Evolutionary conservation across 2,797 vertebrate species (phyloP), one percentile per base, ranked within the genome.

Genomic region (Crocodylus rhombifer): DNA sequence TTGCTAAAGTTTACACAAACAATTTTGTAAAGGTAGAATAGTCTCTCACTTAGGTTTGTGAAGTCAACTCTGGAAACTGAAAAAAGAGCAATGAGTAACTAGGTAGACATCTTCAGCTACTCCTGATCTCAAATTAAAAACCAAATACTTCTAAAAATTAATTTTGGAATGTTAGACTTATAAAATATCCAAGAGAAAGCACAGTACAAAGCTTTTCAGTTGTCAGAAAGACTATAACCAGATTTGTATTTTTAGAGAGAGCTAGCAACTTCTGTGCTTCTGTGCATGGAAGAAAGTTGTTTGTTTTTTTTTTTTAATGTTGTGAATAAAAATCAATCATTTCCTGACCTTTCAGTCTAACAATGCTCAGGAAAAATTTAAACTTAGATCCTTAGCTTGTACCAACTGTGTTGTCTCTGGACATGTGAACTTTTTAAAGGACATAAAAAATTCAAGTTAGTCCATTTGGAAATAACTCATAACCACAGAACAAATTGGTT

Each of bases 101-200:
- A 80, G 58, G 87, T 56, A 60, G 3, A 90, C 93, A 64, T 87
- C 25, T 61, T 62, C 25, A 91, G 85, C 61, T 51, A 33, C 80
- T 90, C 71, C 63, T 95, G 92, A 91, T 80, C 94, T 97, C 94
- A 96, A 89, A 73, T 64, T 84, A n/a, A 57, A 95, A 81, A 86
- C 63, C 3, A 13, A 81, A 5, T 6, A 30, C 0, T 26, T 33
- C 87, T 58, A 60, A 26, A 80, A 78, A 74, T 9, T 0, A 76
- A 2, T 82, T 84, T 65, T 63, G 60, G 84, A 60, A 9, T 28
- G 2, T 6, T 23, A 89, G 83, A 16, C 64, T 51, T 51, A 51
- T 51, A 51, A 51, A 51, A 51, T 51, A 51, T 51, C 42, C 42
- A 51, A 51, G 10, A 51, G 42, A 51, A 51, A 51, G 42, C 10